These are phyloP conservation scores for Hirudinaria manillensis DNA, from an alignment of 2,888 invertebrate species.

Conservation along the genomic window DNA sequence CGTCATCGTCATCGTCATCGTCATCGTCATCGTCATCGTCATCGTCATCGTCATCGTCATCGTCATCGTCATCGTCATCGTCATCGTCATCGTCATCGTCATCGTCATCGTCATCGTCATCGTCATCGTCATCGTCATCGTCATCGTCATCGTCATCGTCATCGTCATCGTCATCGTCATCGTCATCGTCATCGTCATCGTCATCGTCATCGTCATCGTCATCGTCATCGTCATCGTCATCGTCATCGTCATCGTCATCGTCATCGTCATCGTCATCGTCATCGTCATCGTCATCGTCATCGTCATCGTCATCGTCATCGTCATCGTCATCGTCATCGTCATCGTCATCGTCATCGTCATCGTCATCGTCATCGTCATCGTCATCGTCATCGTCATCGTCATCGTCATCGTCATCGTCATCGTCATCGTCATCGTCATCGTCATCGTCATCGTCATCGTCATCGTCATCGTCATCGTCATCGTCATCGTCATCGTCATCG, in stretches of 20 bases:
- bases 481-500: slow-evolving; percentile 17
- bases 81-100: slow-evolving; percentile 19
- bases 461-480: slow-evolving; percentile 18
- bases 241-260: slow-evolving; percentile 2
- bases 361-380: slow-evolving; percentile 17
- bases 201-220: slow-evolving; percentile 17
- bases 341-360: slow-evolving; percentile 19
- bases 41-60: slow-evolving; percentile 14
- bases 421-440: slow-evolving; percentile 15
- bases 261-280: slow-evolving; percentile 2
- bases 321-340: slow-evolving; percentile 19
- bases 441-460: slow-evolving; percentile 3
- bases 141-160: slow-evolving; percentile 16
- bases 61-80: slow-evolving; percentile 15
- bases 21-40: not conserved
- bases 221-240: slow-evolving; percentile 14
- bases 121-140: slow-evolving; percentile 17
- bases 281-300: not conserved
- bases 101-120: slow-evolving; percentile 18
- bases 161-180: slow-evolving; percentile 15
- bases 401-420: not conserved
- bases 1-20: not conserved
- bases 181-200: slow-evolving; percentile 15
- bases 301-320: slow-evolving; percentile 12
- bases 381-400: slow-evolving; percentile 16